Evolutionary conservation across 2,797 vertebrate genomes (phyloP).

Genomic region (Hydrocynus forskahlii): DNA sequence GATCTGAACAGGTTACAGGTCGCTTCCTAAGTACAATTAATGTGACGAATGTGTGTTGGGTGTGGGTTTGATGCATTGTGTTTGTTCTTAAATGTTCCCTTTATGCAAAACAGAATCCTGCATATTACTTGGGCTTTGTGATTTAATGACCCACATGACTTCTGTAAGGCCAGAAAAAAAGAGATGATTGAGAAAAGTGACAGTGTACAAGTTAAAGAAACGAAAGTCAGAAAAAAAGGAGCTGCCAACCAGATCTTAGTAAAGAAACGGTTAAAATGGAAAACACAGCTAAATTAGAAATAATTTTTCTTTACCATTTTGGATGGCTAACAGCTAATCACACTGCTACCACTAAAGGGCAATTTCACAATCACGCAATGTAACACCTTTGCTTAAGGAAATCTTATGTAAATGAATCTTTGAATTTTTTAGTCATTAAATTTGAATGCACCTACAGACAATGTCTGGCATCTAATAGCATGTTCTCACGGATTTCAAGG

Average conservation of each 20-base stretch:
- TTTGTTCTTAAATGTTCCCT: constrained; percentile 43
- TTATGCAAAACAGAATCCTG: constrained; percentile 35
- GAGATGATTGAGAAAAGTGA: no score
- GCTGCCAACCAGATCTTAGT: neutral
- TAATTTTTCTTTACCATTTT: neutral
- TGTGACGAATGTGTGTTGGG: constrained; percentile 52
- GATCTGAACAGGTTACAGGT: constrained; percentile 49
- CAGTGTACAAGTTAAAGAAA: neutral
- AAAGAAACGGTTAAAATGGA: neutral
- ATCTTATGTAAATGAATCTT: constrained; percentile 39
- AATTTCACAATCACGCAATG: constrained; percentile 3
- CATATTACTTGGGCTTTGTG: constrained; percentile 7
- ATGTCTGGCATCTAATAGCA: neutral
- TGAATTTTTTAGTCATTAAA: constrained; percentile 33
- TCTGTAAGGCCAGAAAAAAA: constrained; percentile 17
- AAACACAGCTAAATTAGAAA: neutral
- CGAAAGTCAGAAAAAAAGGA: neutral
- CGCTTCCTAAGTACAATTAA: constrained; percentile 55
- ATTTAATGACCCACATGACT: constrained; percentile 22
- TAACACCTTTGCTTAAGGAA: constrained; percentile 39
- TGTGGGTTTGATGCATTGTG: constrained; percentile 50
- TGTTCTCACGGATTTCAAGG: neutral
- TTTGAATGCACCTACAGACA: constrained; percentile 32
- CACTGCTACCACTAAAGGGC: neutral
- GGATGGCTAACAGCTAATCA: constrained; percentile 1